A percentile compares a stretch with the other conserved stretches of the same genome.
Conservation (phyloP, 2,113 vertebrate species). For the sheep (Ovis aries) region ARS-UI_Ramb_v3.0 NC_056055.1:222919001-222919500, state of each 20-base stretch:
- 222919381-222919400: neutral
- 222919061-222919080: neutral
- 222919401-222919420: conserved; percentile 13
- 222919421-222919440: neutral
- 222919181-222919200: conserved; percentile 50
- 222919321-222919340: neutral
- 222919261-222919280: conserved; percentile 50
- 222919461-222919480: neutral
- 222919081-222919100: neutral
- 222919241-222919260: conserved; percentile 46
- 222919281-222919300: conserved; percentile 59
- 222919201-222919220: conserved; percentile 59
- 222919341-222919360: neutral
- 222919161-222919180: conserved; percentile 64
- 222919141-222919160: conserved; percentile 57
- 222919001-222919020: conserved; percentile 5
- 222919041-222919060: neutral
- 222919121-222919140: neutral
- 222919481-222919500: neutral
- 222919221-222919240: conserved; percentile 22
- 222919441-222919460: neutral
- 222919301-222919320: conserved; percentile 8
- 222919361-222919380: neutral
- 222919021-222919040: neutral
- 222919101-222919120: neutral